Evolutionary conservation across 1,140 invertebrate species (phyloP), one percentile per base, ranked within the genome.

Genomic region (Trissolcus basalis): DNA sequence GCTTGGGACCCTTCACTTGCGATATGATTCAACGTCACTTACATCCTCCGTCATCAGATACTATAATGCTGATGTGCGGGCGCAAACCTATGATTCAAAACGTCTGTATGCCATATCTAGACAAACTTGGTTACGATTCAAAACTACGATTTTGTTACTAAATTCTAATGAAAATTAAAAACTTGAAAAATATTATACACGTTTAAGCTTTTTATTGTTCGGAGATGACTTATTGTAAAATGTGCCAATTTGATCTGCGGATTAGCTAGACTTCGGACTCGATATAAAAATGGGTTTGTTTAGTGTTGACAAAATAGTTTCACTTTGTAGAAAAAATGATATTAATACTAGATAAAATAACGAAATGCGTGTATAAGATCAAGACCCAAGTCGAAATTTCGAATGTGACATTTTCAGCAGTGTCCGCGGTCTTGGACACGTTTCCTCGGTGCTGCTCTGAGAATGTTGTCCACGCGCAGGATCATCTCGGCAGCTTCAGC

Each of bases 401-500:
- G 7, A 16, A 16, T 11, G 0, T 1, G 8, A 48, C 9, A 12
- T 1, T 49, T 48, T 68, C 94, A 97, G 89, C 95, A 97, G 54
- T 93, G 93, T 78, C 95, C 92, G 80, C 95, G 91, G 86, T 99
- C 98, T 63, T 93, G 93, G 0, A 92, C 92, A 50, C 98, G 93
- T 82, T 94, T 94, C 65, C 98, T 92, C 1, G 98, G 98, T 32
- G 98, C 97, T 36, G 96, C 92, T 84, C 94, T 97, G 16, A 99
- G 94, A 67, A 99, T 99, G 87, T 98, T 94, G 86, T 99, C 98
- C 1, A 99, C 98, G 44, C 98, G 93, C 7, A 99, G 89, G 82
- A 99, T 99, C 96, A 99, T 98, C 90, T 99, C 98, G 0, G 98
- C 98, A 3, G 98, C 98, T 90, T 99, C 98, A 0, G 97, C 89